Evolutionary conservation across 2,888 invertebrate genomes (phyloP).

Genomic region (Andrena fulva): DNA sequence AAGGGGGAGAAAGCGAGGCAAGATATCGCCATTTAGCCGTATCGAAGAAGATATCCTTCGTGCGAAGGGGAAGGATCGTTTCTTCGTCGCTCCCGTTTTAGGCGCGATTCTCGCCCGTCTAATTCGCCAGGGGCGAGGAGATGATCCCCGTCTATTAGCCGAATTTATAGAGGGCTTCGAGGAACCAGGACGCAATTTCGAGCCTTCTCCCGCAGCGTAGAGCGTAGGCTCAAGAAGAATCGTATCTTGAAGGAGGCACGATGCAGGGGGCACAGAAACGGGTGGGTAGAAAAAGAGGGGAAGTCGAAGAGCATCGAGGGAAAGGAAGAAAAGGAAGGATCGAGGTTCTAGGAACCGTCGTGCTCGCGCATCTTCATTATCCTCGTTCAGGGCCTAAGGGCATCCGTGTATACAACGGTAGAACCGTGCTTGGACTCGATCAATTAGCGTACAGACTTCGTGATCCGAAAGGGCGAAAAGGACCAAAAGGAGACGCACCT

Average conservation of each 20-base stretch:
- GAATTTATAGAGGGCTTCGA: slow-evolving; percentile 67
- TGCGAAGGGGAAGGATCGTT: neutral
- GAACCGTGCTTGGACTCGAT: slow-evolving; percentile 76
- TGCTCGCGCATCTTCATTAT: slow-evolving; percentile 81
- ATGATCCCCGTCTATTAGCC: slow-evolving; percentile 63
- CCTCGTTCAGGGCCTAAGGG: slow-evolving; percentile 69
- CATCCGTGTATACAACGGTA: slow-evolving; percentile 70
- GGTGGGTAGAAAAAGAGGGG: slow-evolving; percentile 31
- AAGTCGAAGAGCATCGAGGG: slow-evolving; percentile 8
- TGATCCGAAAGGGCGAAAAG: slow-evolving; percentile 72
- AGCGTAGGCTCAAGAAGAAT: slow-evolving; percentile 7
- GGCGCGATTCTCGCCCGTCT: slow-evolving; percentile 16
- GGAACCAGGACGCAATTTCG: slow-evolving; percentile 51
- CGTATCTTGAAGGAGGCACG: slow-evolving; percentile 14
- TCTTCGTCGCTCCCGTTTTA: slow-evolving; percentile 45
- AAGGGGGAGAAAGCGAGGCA: neutral
- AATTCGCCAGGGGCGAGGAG: slow-evolving; percentile 37
- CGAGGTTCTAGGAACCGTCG: slow-evolving; percentile 77
- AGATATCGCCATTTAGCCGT: slow-evolving; percentile 1
- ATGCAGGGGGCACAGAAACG: slow-evolving; percentile 22
- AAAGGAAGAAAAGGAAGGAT: slow-evolving; percentile 35
- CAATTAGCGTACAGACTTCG: slow-evolving; percentile 78
- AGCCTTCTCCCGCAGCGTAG: slow-evolving; percentile 47
- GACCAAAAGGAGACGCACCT: slow-evolving; percentile 72
- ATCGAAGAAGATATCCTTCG: slow-evolving; percentile 38